These are phyloP conservation scores for Spialia ferax DNA, from an alignment of 2,888 invertebrate genomes.

Conservation along the genomic window DNA sequence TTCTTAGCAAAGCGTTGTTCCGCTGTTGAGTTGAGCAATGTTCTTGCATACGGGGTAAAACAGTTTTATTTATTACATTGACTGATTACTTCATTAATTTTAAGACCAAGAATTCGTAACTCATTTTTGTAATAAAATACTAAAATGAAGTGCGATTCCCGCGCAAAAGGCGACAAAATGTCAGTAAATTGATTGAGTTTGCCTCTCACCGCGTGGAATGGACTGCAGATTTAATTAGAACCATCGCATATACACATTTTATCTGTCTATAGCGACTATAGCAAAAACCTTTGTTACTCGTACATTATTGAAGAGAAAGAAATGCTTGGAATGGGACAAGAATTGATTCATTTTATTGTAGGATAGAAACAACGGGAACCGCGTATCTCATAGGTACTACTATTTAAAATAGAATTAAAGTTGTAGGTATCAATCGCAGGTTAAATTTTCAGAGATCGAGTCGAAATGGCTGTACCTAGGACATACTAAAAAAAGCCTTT, in stretches of 20 bases:
- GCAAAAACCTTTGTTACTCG: constrained; percentile 2
- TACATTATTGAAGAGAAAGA: neutral
- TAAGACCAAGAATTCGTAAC: neutral
- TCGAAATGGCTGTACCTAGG: too few species aligned
- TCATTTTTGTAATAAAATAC: constrained; percentile 21
- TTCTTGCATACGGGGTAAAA: too few species aligned
- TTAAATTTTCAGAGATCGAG: too few species aligned
- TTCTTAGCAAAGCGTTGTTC: too few species aligned
- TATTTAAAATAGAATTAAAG: too few species aligned
- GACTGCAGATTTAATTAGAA: constrained; percentile 57
- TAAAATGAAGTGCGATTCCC: constrained; percentile 24
- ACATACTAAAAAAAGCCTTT: too few species aligned
- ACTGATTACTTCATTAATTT: neutral
- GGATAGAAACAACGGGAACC: neutral
- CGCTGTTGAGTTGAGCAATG: too few species aligned
- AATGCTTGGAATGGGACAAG: neutral
- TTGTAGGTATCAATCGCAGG: too few species aligned
- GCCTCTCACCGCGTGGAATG: constrained; percentile 45
- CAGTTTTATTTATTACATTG: neutral
- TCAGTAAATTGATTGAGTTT: constrained; percentile 60
- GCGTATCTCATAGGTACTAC: too few species aligned
- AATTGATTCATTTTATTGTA: neutral
- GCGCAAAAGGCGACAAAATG: constrained; percentile 58
- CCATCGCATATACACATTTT: constrained; percentile 7
- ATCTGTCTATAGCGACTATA: too few species aligned